Conservation (phyloP, 2,888 invertebrate genomes). For the Agriotes lineatus region DNA sequence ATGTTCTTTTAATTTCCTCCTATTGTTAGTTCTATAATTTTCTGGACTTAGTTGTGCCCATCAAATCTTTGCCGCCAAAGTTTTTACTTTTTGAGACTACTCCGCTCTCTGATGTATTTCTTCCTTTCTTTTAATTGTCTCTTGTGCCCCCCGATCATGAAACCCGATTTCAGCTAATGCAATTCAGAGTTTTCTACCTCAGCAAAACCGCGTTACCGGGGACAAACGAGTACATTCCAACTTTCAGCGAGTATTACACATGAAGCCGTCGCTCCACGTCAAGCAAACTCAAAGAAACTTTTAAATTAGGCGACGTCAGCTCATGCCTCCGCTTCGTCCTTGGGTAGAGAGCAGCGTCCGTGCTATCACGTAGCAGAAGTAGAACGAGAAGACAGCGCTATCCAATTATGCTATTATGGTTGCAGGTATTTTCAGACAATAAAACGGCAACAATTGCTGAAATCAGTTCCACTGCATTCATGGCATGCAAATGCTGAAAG, state of each 20-base stretch:
- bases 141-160: too few species aligned
- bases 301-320: slow-evolving; percentile 3
- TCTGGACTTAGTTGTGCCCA: too few species aligned
- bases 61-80: too few species aligned
- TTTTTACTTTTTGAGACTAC: too few species aligned
- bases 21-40: too few species aligned
- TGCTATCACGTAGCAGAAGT: not conserved
- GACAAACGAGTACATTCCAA: not conserved
- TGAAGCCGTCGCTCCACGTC: not conserved
- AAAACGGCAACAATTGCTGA: slow-evolving; percentile 33
- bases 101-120: too few species aligned
- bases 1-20: too few species aligned
- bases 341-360: not conserved
- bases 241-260: slow-evolving; percentile 1
- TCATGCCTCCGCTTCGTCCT: not conserved
- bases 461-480: slow-evolving; percentile 27
- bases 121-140: too few species aligned
- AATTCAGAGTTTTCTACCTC: too few species aligned
- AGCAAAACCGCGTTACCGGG: too few species aligned
- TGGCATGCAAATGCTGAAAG: slow-evolving; percentile 26
- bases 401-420: slow-evolving; percentile 34
- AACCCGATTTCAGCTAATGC: too few species aligned
- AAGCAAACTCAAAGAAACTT: not conserved
- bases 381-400: not conserved
- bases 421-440: slow-evolving; percentile 38